Evolutionary conservation across 2,888 invertebrate genomes (phyloP).

Genomic region (Chelonus formosanus): DNA sequence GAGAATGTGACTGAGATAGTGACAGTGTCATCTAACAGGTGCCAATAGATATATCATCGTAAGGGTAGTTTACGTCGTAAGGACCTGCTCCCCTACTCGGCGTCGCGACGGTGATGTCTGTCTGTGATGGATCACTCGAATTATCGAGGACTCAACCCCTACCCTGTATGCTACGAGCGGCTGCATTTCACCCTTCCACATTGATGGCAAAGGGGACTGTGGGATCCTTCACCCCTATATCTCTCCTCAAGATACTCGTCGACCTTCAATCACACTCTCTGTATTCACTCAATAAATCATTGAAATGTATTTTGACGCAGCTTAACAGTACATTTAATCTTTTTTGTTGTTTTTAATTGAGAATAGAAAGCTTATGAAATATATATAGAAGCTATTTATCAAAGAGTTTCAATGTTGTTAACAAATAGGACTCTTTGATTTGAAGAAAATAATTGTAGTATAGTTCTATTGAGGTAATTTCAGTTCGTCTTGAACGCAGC

Average conservation of each 20-base stretch:
- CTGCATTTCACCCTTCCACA: conserved; percentile 23
- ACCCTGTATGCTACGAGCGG: conserved; percentile 18
- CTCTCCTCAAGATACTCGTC: background rate
- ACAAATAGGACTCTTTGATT: too few species aligned
- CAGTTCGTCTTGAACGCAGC: too few species aligned
- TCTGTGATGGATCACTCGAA: conserved; percentile 55
- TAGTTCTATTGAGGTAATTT: too few species aligned
- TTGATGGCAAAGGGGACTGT: background rate
- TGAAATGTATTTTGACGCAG: background rate
- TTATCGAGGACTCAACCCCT: conserved; percentile 48
- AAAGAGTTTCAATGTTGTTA: too few species aligned
- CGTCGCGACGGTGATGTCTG: conserved; percentile 45
- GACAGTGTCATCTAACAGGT: conserved; percentile 47
- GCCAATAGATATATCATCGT: conserved; percentile 57
- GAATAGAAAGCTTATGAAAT: background rate
- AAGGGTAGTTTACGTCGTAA: conserved; percentile 50
- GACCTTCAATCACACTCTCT: conserved; percentile 10
- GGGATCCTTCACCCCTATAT: background rate
- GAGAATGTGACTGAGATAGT: too few species aligned
- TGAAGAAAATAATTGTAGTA: too few species aligned
- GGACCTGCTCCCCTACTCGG: conserved; percentile 19
- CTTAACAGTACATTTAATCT: background rate
- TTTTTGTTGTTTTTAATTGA: background rate
- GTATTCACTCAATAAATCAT: background rate
- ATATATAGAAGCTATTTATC: too few species aligned